These are phyloP conservation scores for Lepas anatifera DNA, from an alignment of 2,888 invertebrate species.

Conservation along the genomic window DNA sequence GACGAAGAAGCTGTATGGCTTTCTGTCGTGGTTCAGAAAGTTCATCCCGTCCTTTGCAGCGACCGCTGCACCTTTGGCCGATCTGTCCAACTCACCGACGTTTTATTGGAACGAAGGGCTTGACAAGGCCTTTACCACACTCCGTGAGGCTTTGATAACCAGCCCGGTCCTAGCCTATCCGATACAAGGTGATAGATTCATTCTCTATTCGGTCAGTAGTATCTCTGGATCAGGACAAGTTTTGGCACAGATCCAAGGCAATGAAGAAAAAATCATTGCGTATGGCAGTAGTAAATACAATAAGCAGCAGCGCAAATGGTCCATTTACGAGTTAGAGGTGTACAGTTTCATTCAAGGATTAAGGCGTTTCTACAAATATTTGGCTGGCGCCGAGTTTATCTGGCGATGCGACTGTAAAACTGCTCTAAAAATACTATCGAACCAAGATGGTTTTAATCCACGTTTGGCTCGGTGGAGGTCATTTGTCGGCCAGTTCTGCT, in stretches of 20 bases:
- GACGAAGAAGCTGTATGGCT: neutral
- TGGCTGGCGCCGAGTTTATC: neutral
- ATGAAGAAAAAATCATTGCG: neutral
- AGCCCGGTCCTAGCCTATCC: too few relatives aligned
- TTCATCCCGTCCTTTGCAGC: too few relatives aligned
- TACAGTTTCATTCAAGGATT: too few relatives aligned
- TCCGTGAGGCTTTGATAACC: too few relatives aligned
- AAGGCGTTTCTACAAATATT: neutral
- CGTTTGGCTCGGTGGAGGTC: neutral
- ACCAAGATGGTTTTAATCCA: neutral
- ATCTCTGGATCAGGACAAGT: neutral
- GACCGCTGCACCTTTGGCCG: too few relatives aligned
- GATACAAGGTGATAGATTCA: too few relatives aligned
- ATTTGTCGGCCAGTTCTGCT: neutral
- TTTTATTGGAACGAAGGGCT: too few relatives aligned
- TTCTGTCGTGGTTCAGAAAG: neutral
- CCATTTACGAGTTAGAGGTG: neutral
- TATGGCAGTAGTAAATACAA: too few relatives aligned
- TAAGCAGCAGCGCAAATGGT: neutral
- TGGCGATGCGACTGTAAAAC: too few relatives aligned
- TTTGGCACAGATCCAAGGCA: neutral
- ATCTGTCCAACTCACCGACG: too few relatives aligned
- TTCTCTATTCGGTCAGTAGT: neutral
- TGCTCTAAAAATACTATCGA: neutral
- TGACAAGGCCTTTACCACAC: too few relatives aligned